Conservation (phyloP, 2,113 vertebrate species). For the Tinamus guttatus region DNA sequence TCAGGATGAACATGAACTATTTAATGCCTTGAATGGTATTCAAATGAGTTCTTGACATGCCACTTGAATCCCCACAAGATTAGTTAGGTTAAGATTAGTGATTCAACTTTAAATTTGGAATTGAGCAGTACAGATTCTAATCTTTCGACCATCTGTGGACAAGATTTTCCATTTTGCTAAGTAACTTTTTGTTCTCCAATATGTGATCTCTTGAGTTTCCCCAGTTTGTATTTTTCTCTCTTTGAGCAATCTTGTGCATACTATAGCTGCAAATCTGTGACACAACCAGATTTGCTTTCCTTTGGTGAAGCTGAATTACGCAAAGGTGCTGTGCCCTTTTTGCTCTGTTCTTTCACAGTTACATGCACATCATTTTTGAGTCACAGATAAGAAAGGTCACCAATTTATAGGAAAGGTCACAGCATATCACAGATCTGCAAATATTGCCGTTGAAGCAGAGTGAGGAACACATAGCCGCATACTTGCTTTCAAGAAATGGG, state of each 20-base stretch:
- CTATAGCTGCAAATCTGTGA: neutral
- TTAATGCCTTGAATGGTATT: slow-evolving; percentile 18
- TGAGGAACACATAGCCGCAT: neutral
- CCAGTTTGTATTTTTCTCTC: neutral
- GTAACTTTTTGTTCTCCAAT: neutral
- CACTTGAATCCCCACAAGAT: neutral
- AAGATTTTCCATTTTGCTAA: neutral
- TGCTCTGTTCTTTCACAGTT: neutral
- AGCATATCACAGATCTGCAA: neutral
- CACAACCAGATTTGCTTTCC: neutral
- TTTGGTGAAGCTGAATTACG: neutral
- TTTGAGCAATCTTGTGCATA: neutral
- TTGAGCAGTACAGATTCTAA: neutral
- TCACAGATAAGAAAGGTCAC: neutral
- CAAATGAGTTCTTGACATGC: slow-evolving; percentile 5
- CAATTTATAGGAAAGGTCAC: neutral
- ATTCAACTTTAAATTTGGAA: neutral
- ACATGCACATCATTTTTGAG: neutral
- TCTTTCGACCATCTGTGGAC: neutral
- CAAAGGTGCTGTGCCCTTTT: neutral
- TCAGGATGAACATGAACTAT: neutral
- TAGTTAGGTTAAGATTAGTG: slow-evolving; percentile 2
- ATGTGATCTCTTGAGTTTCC: neutral
- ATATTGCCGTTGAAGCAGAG: neutral
- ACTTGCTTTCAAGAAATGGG: neutral